A percentile compares a stretch with the other conserved stretches of the same genome.
phyloP scores from a whole-genome alignment of 2,113 vertebrate genomes.

The Cacatua alba region DNA sequence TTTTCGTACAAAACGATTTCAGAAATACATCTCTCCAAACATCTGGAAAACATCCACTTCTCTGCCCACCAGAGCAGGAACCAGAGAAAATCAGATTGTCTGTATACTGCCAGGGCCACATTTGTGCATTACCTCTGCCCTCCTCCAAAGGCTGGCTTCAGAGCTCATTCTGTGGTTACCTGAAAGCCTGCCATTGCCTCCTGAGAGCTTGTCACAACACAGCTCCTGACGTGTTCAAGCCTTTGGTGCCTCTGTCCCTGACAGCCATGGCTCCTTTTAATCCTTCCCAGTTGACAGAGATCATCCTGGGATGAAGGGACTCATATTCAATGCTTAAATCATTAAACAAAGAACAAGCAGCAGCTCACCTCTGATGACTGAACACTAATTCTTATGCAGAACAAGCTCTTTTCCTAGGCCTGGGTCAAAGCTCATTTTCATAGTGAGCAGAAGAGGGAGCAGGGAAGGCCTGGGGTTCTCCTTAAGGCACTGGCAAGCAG shows the following conservation, averaged over 20 bases:
- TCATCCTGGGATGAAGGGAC: background rate
- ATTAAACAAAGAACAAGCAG: background rate
- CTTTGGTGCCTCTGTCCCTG: conserved; percentile 6
- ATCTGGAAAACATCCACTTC: conserved; percentile 41
- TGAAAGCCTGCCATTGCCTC: background rate
- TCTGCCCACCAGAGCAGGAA: conserved; percentile 11
- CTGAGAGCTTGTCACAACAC: background rate
- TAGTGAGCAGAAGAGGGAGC: background rate
- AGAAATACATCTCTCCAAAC: conserved; percentile 33
- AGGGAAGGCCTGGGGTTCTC: background rate
- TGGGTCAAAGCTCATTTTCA: background rate
- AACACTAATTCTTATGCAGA: background rate
- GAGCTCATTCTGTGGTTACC: conserved; percentile 1
- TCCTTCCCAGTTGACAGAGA: background rate
- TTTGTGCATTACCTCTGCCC: background rate
- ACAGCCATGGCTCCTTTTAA: background rate
- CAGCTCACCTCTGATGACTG: background rate
- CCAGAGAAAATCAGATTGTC: background rate
- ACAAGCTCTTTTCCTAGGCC: background rate
- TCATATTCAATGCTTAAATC: background rate
- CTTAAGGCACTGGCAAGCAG: background rate
- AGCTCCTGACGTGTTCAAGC: background rate
- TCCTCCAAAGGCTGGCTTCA: background rate
- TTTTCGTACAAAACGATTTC: background rate
- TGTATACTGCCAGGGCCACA: background rate